Evolutionary conservation across 2,113 vertebrate genomes (phyloP).

Genomic region (Festucalex cinctus): DNA sequence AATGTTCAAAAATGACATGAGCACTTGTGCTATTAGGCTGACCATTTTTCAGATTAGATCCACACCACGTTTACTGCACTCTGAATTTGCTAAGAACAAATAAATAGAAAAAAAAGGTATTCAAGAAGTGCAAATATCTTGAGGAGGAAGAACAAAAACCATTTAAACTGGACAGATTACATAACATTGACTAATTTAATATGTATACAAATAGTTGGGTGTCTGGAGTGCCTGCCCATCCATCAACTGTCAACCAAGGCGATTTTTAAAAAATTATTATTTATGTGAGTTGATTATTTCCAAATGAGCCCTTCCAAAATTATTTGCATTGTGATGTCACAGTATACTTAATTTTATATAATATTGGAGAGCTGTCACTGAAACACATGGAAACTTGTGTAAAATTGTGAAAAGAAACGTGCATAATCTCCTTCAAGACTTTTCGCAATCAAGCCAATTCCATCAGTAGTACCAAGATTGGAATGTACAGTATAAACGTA

Average conservation of each 20-base stretch:
- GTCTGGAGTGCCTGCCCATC: neutral
- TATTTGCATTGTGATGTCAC: neutral
- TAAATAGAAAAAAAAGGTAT: constrained; percentile 40
- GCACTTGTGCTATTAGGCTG: constrained; percentile 55
- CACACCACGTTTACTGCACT: constrained; percentile 40
- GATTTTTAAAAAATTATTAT: neutral
- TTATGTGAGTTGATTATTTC: neutral
- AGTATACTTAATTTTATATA: neutral
- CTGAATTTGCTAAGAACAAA: constrained; percentile 37
- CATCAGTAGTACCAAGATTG: constrained; percentile 5
- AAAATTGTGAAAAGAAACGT: neutral
- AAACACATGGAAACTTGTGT: neutral
- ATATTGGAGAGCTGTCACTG: neutral
- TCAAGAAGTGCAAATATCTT: constrained; percentile 34
- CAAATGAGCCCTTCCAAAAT: neutral
- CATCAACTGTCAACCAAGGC: neutral
- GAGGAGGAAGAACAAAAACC: neutral
- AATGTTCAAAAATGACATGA: constrained; percentile 9
- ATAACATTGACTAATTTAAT: neutral
- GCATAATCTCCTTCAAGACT: neutral
- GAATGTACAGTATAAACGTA: neutral
- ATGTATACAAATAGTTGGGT: neutral
- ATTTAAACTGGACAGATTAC: neutral
- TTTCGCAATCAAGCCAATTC: neutral
- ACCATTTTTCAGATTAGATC: constrained; percentile 41